Percentiles rank a stretch among this genome's conserved stretches.
phyloP scores from a whole-genome alignment of 2,113 vertebrate genomes.

The Tachysurus fulvidraco region DNA sequence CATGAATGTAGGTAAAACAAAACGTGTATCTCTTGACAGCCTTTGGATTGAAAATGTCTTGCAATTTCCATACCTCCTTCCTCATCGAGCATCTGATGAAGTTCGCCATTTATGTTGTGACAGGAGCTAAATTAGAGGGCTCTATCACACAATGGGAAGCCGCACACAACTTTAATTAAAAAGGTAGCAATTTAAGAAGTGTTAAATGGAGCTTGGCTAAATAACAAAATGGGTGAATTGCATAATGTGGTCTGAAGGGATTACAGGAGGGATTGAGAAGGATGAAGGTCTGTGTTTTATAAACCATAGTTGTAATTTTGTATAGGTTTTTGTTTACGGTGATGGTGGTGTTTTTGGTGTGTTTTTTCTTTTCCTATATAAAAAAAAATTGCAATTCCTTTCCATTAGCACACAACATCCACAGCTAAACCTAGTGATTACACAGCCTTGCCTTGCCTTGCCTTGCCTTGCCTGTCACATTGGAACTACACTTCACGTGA shows the following conservation, averaged over 20 bases:
- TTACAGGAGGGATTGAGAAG: conserved; percentile 12
- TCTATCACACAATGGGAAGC: conserved; percentile 57
- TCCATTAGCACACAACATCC: neutral
- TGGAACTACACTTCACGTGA: neutral
- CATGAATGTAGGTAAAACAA: conserved; percentile 52
- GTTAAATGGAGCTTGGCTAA: conserved; percentile 49
- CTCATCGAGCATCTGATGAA: conserved; percentile 53
- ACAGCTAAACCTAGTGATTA: neutral
- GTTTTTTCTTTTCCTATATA: neutral
- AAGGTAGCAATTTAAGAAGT: conserved; percentile 60
- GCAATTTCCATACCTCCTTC: conserved; percentile 42
- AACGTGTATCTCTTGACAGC: conserved; percentile 30
- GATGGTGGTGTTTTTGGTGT: too few species aligned
- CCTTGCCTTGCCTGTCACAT: neutral
- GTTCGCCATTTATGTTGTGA: conserved; percentile 59
- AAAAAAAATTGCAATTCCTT: neutral
- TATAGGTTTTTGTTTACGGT: neutral
- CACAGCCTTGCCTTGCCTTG: neutral
- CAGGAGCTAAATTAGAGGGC: conserved; percentile 57
- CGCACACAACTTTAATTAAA: conserved; percentile 66
- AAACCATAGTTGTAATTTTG: neutral
- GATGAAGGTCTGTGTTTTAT: neutral
- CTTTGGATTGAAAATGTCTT: conserved; percentile 41
- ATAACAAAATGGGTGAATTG: conserved; percentile 60
- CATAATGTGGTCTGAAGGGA: conserved; percentile 13